Evolutionary conservation across 2,888 invertebrate genomes (phyloP).

Genomic region (Drosophila peninsularis): DNA sequence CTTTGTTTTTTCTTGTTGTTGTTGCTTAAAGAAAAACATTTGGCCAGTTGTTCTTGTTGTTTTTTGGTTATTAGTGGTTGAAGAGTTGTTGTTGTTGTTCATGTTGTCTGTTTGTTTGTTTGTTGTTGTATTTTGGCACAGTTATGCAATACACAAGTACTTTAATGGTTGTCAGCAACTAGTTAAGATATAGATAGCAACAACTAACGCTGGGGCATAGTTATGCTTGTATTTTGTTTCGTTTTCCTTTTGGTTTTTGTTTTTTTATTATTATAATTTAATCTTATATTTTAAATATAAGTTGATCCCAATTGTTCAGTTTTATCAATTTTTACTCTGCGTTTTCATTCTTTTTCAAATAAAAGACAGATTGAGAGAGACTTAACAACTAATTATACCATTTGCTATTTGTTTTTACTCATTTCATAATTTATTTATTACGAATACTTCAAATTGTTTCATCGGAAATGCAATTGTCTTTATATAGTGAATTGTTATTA

Average conservation of each 20-base stretch:
- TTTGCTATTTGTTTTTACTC: conserved; percentile 30
- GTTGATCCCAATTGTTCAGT: conserved; percentile 85
- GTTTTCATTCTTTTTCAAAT: conserved; percentile 68
- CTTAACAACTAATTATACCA: conserved; percentile 57
- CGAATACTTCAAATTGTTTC: conserved; percentile 43
- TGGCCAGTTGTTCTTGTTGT: conserved; percentile 41
- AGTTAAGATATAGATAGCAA: conserved; percentile 20
- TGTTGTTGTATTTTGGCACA: conserved; percentile 63
- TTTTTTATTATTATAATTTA: conserved; percentile 75
- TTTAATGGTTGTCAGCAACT: conserved; percentile 12
- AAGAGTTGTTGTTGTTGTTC: conserved; percentile 25
- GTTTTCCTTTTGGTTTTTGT: conserved; percentile 37
- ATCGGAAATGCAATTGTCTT: conserved; percentile 58
- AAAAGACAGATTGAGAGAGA: conserved; percentile 59
- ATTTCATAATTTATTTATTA: neutral
- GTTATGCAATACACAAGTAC: conserved; percentile 53
- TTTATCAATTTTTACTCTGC: conserved; percentile 81
- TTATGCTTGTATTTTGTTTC: conserved; percentile 46
- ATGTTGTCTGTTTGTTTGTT: conserved; percentile 26
- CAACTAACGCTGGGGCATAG: conserved; percentile 31
- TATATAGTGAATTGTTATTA: conserved; percentile 37
- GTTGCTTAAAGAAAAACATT: conserved; percentile 52
- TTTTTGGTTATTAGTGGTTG: conserved; percentile 27
- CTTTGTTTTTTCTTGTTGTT: conserved; percentile 47
- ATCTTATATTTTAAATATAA: conserved; percentile 84